Conservation (phyloP, 2,888 invertebrate genomes). For the Uropetala carovei region DNA sequence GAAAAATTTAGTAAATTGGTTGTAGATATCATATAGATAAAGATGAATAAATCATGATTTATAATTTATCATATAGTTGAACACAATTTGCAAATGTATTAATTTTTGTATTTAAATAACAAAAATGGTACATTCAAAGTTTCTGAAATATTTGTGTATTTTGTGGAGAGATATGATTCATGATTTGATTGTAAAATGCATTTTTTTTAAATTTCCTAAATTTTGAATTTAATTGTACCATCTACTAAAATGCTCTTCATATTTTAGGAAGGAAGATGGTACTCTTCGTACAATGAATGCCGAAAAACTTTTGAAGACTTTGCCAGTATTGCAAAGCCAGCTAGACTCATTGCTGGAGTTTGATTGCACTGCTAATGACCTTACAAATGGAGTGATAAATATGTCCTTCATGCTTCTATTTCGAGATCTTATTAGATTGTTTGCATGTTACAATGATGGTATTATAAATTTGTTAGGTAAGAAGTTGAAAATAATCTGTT, state of each 20-base stretch:
- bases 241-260: conserved; percentile 28
- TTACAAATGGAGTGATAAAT: conserved; percentile 99
- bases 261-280: conserved; percentile 94
- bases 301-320: conserved; percentile 96
- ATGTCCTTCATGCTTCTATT: conserved; percentile 99
- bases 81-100: too few species aligned
- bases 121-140: too few species aligned
- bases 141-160: too few species aligned
- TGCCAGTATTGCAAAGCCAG: conserved; percentile 96
- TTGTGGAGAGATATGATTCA: neutral
- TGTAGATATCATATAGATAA: too few species aligned
- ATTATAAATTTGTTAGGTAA: conserved; percentile 95
- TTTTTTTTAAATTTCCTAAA: neutral
- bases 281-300: conserved; percentile 97
- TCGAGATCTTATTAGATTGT: conserved; percentile 98
- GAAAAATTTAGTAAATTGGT: neutral
- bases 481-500: conserved; percentile 65
- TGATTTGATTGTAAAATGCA: neutral
- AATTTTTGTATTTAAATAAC: too few species aligned
- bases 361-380: conserved; percentile 96
- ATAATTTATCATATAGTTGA: neutral
- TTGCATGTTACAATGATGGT: conserved; percentile 99
- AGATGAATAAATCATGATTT: neutral
- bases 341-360: conserved; percentile 97
- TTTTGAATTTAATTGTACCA: neutral